Evolutionary conservation across 2,888 invertebrate genomes (phyloP), one percentile per base, ranked within the genome.

Genomic region (Unio pictorum): DNA sequence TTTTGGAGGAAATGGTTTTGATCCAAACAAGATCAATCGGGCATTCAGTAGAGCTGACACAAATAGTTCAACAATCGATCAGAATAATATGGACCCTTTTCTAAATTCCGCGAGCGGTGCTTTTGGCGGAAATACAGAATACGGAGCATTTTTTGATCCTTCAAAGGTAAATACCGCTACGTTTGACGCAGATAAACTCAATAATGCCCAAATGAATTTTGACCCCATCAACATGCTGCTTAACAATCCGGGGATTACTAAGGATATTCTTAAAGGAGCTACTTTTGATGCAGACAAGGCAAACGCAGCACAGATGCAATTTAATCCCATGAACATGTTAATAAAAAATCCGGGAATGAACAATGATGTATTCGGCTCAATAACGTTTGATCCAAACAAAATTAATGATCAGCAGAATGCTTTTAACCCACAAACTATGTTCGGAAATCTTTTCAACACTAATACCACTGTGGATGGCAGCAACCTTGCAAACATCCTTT

Each of bases 281-380:
- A 69, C 65, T 5, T 80, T 80, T 61, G 74, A 78, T 71, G 76
- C 80, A 34, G 68, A 80, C 61, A 72, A 72, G 23, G 68, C 75
- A 17, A 80, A 80, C 62, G 72, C 63, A 18, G 61, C 62, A 20
- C 30, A 64, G 26, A 62, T 34, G 55, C 68, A 75, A 54, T 68
- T 73, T 45, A 68, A 59, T 23, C 72, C 72, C 2, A 55, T 61
- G 8, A 67, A 59, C 26, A 67, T 72, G 67, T 23, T 69, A 20
- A 28, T 20, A 34, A 55, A 64, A 8, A 66, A 63, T 20, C 66
- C 77, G 0, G 79, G 75, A 1, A 71, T 74, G n/a, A 68, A 76
- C 45, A 66, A 67, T 54, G 62, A 66, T 17, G 66, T 62, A 15
- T 26, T 67, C 1, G 28, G 18, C 45, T 45, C 15, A 45, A 45